Evolutionary conservation across 2,888 invertebrate genomes (phyloP).

Genomic region (Lapara coniferarum): DNA sequence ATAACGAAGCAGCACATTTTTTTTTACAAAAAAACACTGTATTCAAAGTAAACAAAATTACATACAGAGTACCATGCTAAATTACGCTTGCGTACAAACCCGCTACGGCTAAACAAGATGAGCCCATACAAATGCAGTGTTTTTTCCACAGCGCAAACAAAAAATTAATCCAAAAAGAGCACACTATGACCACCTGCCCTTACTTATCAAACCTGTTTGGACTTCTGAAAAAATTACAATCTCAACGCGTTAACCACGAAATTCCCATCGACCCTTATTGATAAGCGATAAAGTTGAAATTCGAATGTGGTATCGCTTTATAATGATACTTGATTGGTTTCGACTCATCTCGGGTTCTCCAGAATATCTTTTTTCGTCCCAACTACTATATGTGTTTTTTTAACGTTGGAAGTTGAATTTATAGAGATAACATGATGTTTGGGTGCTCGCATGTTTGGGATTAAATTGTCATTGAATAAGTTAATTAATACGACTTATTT

Average conservation of each 20-base stretch:
- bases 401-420: slow-evolving; percentile 35
- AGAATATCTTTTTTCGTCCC: slow-evolving; percentile 54
- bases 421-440: slow-evolving; percentile 17
- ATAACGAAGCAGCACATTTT: no score
- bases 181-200: slow-evolving; percentile 73
- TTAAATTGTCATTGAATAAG: slow-evolving; percentile 9
- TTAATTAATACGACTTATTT: slow-evolving; percentile 4
- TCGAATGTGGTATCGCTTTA: slow-evolving; percentile 28
- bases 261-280: slow-evolving; percentile 23
- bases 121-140: slow-evolving; percentile 10
- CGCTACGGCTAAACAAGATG: slow-evolving; percentile 10
- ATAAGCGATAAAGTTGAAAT: slow-evolving; percentile 38
- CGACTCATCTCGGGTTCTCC: slow-evolving; percentile 48
- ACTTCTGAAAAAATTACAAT: slow-evolving; percentile 46
- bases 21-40: neutral
- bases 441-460: slow-evolving; percentile 18
- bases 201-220: slow-evolving; percentile 69
- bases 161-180: slow-evolving; percentile 55
- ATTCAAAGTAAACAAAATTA: neutral
- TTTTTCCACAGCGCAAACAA: slow-evolving; percentile 31
- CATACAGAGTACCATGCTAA: neutral
- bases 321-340: slow-evolving; percentile 35
- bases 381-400: slow-evolving; percentile 70
- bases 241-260: neutral
- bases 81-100: neutral